phyloP scores from a whole-genome alignment of 2,113 vertebrate genomes.

The Ptilonorhynchus violaceus region DNA sequence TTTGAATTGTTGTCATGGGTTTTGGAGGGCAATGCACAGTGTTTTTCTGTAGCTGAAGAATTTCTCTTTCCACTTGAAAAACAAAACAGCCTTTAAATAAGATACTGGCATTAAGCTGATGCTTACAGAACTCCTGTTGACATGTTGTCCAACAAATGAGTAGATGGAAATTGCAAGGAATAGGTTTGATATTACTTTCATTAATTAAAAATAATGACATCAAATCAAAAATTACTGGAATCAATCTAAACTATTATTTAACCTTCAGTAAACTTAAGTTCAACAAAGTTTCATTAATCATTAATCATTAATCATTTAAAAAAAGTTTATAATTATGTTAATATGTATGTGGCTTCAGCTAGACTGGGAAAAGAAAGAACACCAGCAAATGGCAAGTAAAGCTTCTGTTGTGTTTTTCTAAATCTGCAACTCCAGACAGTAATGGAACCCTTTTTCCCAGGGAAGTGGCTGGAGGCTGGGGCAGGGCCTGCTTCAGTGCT shows the following conservation, averaged over 20 bases:
- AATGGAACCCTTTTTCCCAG: background rate
- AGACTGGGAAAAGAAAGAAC: background rate
- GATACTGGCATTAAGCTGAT: background rate
- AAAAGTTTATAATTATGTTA: background rate
- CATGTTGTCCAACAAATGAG: background rate
- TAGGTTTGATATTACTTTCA: background rate
- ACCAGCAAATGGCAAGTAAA: background rate
- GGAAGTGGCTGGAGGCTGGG: background rate
- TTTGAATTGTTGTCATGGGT: background rate
- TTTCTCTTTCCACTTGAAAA: background rate
- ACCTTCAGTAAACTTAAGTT: background rate
- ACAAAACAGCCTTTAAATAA: background rate
- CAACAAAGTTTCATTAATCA: background rate
- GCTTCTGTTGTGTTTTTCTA: background rate
- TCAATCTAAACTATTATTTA: background rate
- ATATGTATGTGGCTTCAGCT: background rate
- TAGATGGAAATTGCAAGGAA: background rate
- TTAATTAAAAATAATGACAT: background rate
- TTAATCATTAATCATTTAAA: too few relatives aligned
- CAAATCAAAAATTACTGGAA: background rate
- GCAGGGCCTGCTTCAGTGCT: background rate
- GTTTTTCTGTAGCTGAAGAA: background rate
- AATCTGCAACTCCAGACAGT: background rate
- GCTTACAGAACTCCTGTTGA: background rate
- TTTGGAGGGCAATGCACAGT: background rate